Evolutionary conservation across 2,888 invertebrate species (phyloP), one percentile per base, ranked within the genome.

Genomic region (Noctua fimbriata): DNA sequence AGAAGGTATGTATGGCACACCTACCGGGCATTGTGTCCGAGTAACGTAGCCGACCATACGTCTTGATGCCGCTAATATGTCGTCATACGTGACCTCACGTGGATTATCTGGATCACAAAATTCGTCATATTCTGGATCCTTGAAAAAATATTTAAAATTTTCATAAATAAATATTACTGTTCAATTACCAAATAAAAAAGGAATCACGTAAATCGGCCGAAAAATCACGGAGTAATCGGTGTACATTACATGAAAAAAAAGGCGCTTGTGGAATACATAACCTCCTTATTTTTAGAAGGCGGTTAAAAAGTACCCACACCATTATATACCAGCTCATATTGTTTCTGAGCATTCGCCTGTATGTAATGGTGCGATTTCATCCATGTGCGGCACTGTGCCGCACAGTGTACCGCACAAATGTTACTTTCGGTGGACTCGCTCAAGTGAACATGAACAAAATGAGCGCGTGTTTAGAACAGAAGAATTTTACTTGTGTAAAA

Each of bases 11-110:
- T 49, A 58, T 14, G 36, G 49, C 5, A 21, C 32, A 63, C 82
- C 28, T 92, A 96, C 96, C 90, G 92, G 87, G 93, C 98, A 98
- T 60, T 98, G 98, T 36, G 98, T 98, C 72, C 94, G 94, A 58
- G 97, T 92, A 44, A 98, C 94, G 14, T 97, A 97, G 71, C 97
- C 97, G 85, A 97, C 97, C 60, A 98, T 97, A 88, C 97, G 97
- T 90, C 97, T 97, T 1, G 98, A 97, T 18, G 98, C 98, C 7
- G 97, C 97, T 79, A 97, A 96, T 79, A 98, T 97, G 82, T 98
- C 98, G 86, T 98, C 97, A 92, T 97, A 98, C 85, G 95, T 95
- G n/a, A 98, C 94, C 81, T 93, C 94, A 67, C 92, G 89, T 47
- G 96, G 97, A 87, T 95, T 94, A 92, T 93, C 92, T 16, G 96